These are phyloP conservation scores for Sinocyclocheilus rhinocerous DNA, from an alignment of 2,113 vertebrate species.

Conservation along the genomic window DNA sequence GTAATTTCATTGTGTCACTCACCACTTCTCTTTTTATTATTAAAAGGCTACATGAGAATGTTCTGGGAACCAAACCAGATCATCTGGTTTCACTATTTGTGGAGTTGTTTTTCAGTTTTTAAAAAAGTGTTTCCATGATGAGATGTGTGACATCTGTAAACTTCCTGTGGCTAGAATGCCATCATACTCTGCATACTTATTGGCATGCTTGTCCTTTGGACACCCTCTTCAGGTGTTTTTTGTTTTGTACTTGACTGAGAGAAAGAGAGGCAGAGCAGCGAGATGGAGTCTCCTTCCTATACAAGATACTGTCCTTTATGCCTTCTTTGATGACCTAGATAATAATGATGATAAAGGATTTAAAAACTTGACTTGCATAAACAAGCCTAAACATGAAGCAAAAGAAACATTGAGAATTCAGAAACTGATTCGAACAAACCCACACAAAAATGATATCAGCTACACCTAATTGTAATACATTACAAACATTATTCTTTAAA, in stretches of 20 bases:
- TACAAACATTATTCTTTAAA: background rate
- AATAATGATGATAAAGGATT: background rate
- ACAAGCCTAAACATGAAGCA: background rate
- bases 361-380: background rate
- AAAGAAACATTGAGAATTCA: background rate
- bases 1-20: background rate
- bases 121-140: constrained; percentile 16
- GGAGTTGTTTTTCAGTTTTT: background rate
- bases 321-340: constrained; percentile 89
- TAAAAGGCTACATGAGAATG: background rate
- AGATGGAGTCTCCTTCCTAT: constrained; percentile 84
- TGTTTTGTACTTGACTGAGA: constrained; percentile 85
- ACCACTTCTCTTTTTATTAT: background rate
- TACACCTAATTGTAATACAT: background rate
- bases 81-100: constrained; percentile 28
- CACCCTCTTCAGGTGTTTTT: constrained; percentile 82
- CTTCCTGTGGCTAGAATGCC: constrained; percentile 21
- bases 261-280: constrained; percentile 81
- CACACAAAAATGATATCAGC: background rate
- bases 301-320: constrained; percentile 85
- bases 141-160: constrained; percentile 35
- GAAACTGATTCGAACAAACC: background rate
- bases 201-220: constrained; percentile 67
- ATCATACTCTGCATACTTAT: constrained; percentile 42
- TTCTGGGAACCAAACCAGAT: constrained; percentile 4